phyloP scores from a whole-genome alignment of 1,140 invertebrate species.

The Brachionus rubens region DNA sequence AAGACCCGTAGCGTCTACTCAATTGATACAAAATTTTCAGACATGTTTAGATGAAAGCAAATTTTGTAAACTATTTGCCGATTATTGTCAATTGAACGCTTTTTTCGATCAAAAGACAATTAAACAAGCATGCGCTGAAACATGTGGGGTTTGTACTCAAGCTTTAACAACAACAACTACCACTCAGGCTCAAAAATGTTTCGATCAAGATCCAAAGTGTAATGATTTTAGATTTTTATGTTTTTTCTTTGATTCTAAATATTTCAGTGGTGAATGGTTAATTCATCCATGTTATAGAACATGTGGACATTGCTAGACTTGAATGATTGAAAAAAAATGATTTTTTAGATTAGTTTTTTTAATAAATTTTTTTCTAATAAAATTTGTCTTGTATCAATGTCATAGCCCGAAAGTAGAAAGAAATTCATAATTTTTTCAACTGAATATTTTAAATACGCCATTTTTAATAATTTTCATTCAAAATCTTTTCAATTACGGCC shows the following conservation, averaged over 20 bases:
- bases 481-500: too few species aligned
- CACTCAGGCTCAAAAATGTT: not conserved
- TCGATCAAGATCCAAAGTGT: not conserved
- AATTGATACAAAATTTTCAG: not conserved
- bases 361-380: conserved; percentile 29
- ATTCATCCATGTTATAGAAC: conserved; percentile 15
- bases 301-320: conserved; percentile 9
- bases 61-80: not conserved
- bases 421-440: too few species aligned
- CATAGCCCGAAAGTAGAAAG: too few species aligned
- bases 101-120: conserved; percentile 26
- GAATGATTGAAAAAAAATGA: too few species aligned
- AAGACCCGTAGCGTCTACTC: not conserved
- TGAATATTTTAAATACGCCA: too few species aligned
- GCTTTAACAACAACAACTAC: too few species aligned
- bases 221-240: not conserved
- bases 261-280: conserved; percentile 3
- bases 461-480: too few species aligned
- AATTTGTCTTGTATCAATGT: too few species aligned
- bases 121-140: not conserved
- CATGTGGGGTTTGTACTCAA: not conserved
- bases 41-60: not conserved
- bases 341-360: not conserved
- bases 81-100: not conserved
- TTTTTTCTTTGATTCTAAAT: not conserved